Evolutionary conservation across 2,888 invertebrate species (phyloP).

Genomic region (Acleris holmiana): DNA sequence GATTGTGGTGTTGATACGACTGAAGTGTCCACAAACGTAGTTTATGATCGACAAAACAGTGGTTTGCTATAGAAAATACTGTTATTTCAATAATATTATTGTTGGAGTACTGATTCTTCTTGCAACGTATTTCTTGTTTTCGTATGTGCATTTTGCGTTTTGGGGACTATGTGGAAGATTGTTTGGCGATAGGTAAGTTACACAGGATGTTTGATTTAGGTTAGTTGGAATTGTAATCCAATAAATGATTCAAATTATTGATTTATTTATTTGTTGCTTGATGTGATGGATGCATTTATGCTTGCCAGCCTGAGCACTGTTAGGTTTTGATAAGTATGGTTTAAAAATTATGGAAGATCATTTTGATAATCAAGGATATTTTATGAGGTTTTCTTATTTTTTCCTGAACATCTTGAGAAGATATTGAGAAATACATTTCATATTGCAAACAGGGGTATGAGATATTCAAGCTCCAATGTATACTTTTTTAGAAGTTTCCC

Average conservation of each 20-base stretch:
- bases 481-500: not conserved
- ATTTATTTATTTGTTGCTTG: not conserved
- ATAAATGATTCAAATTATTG: constrained; percentile 1
- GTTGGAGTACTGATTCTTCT: constrained; percentile 3
- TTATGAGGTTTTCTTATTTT: too few relatives aligned
- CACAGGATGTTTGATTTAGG: constrained; percentile 40
- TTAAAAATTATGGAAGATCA: not conserved
- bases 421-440: too few relatives aligned
- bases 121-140: constrained; percentile 29
- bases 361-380: not conserved
- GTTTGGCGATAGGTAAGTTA: constrained; percentile 27
- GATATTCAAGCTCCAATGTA: not conserved
- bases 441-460: too few relatives aligned
- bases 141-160: constrained; percentile 10
- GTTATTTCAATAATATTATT: constrained; percentile 20
- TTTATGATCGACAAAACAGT: constrained; percentile 33
- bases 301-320: not conserved
- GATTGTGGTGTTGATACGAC: constrained; percentile 39
- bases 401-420: too few relatives aligned
- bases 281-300: not conserved
- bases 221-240: constrained; percentile 34
- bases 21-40: constrained; percentile 26
- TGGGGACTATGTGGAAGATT: constrained; percentile 2
- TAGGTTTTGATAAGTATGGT: not conserved
- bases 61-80: constrained; percentile 20